Base-by-base conservation (phyloP, 2,888 invertebrate species). In the Eupithecia centaureata region DNA sequence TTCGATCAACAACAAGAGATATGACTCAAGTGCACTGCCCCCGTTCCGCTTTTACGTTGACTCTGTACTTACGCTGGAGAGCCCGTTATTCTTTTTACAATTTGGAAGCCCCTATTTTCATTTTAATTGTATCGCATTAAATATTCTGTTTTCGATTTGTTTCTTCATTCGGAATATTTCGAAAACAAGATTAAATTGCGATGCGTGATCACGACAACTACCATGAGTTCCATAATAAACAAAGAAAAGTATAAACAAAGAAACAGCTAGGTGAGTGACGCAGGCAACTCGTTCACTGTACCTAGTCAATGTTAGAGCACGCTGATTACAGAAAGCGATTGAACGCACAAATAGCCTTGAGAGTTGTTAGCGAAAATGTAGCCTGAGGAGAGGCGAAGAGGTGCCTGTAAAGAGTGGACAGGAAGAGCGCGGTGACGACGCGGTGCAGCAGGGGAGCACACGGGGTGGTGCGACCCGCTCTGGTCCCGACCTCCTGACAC, bases 21-120 rank as follows among this genome's bases (percentile, higher is more conserved):
- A 78, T 80, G 80, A 81, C 77, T 83, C 82, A 84, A 88, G 86
- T 84, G 81, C 85, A 84, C 73, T 81, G 87, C 81, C 85, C 86
- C 79, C 80, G 76, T 81, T 88, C 79, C 73, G 77, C 73, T 75
- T 77, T 77, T 75, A 76, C 68, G 70, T 75, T 75, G 47, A 61
- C 74, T 42, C 47, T n/a, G n/a, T n/a, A n/a, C n/a, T n/a, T 51
- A 32, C 27, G 35, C 61, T 54, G 35, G 56, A 77, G 73, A 67
- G 71, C 71, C 74, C 75, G 47, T 47, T 47, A 47, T 22, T 47
- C 18, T 42, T 47, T 47, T 22, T 3, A 47, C 10, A 47, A 47
- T 47, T 47, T 12, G 10, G 35, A 10, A 47, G 22, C 2, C 8
- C 8, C 0, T n/a, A n/a, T n/a, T 38, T n/a, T 38, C n/a, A 2